A percentile compares a stretch with the other conserved stretches of the same genome.
Evolutionary conservation across 2,888 invertebrate genomes (phyloP).

Genomic region (Synergus itoensis): DNA sequence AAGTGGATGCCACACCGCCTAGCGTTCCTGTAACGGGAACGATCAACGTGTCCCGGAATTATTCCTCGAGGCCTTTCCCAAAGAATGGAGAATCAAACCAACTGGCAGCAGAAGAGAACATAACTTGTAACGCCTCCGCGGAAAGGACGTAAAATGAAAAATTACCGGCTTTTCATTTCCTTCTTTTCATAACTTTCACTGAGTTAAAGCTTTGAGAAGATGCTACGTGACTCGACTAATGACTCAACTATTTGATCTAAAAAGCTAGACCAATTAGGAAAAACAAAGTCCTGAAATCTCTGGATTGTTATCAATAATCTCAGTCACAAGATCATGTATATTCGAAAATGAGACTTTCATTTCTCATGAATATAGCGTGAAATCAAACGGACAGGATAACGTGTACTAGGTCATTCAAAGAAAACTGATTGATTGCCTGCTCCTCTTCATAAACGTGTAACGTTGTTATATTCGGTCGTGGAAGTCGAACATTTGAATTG

Average conservation of each 20-base stretch:
- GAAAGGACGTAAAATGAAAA: neutral
- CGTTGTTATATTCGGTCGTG: neutral
- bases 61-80: neutral
- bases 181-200: neutral
- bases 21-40: constrained; percentile 48
- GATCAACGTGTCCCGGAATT: constrained; percentile 47
- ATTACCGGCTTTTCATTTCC: neutral
- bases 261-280: no score
- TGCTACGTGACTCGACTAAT: no score
- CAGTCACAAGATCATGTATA: neutral
- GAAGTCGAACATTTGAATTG: neutral
- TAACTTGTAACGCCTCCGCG: neutral
- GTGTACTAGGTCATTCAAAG: neutral
- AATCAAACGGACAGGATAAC: neutral
- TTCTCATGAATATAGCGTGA: neutral
- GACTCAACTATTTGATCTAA: no score
- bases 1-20: constrained; percentile 27
- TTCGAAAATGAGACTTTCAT: neutral
- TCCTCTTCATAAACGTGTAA: neutral
- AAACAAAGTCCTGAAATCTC: no score
- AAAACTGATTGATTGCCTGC: constrained; percentile 4
- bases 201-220: neutral
- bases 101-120: neutral
- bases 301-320: neutral
- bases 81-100: neutral